Evolutionary conservation across 2,797 vertebrate species (phyloP), one percentile per base, ranked within the genome.

Genomic region (Acrossocheilus wenchowensis): DNA sequence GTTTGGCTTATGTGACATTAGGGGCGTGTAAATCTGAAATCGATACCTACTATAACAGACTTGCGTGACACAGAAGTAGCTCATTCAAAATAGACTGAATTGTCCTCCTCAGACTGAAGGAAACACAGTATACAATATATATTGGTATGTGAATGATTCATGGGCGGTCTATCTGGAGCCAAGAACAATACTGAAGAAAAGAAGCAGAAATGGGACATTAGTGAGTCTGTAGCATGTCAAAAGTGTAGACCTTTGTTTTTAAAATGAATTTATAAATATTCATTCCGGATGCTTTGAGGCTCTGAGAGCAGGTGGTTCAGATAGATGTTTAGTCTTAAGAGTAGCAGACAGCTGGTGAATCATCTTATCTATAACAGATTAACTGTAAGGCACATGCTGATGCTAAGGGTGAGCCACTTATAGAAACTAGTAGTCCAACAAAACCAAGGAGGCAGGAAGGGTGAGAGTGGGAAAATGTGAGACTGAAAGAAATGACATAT

Each of bases 291-390:
- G 26, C 39, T 62, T 80, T 7, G 41, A 74, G 23, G n/a, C 10
- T n/a, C 17, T 36, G 23, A 78, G 23, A 43, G 36, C 48, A 57
- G 64, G 75, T 57, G 64, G n/a, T 69, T 34, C 1, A 19, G 68
- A 54, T 3, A 71, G 7, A 77, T 12, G 60, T 34, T 64, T 7
- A 36, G 60, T 78, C 48, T 78, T 69, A 69, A 68, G 19, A 57
- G 62, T 30, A 54, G 64, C 48, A 85, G 64, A 85, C 83, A 85
- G 75, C 75, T 79, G 64, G 50, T 43, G 62, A 54, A 69, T 69
- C 73, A 78, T 84, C 62, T 52, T 78, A 41, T 78, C 48, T 79
- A 71, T 77, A 41, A 84, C 36, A 34, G 83, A 79, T 79, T 60
- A 78, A 45, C 64, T 57, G 54, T 72, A 88, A 60, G 54, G 41